Conservation (phyloP, 2,797 vertebrate genomes). For the Danio jaintianensis region DNA sequence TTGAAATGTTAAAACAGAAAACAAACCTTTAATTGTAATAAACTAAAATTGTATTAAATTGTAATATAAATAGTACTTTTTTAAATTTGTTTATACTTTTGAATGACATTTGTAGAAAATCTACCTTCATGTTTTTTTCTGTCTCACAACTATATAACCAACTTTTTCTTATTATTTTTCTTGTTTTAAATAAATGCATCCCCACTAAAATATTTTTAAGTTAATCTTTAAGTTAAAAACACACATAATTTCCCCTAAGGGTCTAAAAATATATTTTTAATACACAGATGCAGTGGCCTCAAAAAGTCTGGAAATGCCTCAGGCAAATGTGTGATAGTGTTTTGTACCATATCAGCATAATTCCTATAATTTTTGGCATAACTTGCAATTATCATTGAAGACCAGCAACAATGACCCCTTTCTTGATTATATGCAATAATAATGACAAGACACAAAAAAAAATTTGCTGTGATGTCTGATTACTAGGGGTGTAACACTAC, state of each 20-base stretch:
- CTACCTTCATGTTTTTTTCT: no score
- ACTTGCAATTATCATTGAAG: not conserved
- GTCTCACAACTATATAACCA: no score
- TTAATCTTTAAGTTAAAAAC: no score
- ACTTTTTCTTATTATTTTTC: not conserved
- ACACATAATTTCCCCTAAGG: not conserved
- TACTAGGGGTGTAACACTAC: not conserved
- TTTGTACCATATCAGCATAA: not conserved
- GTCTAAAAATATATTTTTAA: not conserved
- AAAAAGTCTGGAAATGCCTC: not conserved
- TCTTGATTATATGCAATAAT: not conserved
- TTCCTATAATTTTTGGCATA: not conserved
- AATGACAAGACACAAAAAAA: not conserved
- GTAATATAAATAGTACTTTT: no score
- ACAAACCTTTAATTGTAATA: no score
- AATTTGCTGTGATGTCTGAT: not conserved
- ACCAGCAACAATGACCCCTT: not conserved
- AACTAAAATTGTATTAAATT: no score
- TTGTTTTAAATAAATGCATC: not conserved
- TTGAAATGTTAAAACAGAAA: no score
- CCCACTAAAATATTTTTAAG: no score
- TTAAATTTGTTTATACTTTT: no score
- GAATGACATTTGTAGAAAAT: no score
- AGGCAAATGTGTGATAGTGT: no score
- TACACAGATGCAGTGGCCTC: not conserved